Base-by-base conservation (phyloP, 1,140 invertebrate genomes). In the Tribolium castaneum region DNA sequence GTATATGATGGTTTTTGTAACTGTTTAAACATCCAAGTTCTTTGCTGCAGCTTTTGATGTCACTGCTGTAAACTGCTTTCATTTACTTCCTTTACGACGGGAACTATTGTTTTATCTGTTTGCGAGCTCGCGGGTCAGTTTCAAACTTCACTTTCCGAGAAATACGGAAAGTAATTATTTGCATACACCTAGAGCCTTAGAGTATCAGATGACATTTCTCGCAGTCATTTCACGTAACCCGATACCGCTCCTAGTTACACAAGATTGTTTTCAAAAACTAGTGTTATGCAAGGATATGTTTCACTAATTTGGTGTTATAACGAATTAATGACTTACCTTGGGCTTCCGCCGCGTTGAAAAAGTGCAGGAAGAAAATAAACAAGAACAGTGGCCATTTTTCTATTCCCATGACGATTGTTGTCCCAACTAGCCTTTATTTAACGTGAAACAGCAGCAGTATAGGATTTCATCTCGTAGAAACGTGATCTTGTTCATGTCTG, bases 341-440 rank as follows among this genome's bases (percentile, higher is more conserved):
- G 10, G 70, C 70, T n/a, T 51, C 22, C 6, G 39, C 16, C 5
- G 22, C 10, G 39, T 72, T 50, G 50, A 72, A 39, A 50, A 72
- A 10, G 14, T 25, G 70, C 14, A 49, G 39, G 12, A 34, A 3
- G n/a, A 72, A 72, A 72, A 72, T 72, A 72, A 72, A 50, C 70
- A 72, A 72, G 70, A 72, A 25, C 14, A 72, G 50, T 50, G 70
- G 70, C 70, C 70, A 72, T 72, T 72, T 72, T 72, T 72, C 70
- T 52, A 72, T 52, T 72, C 70, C 70, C 70, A 72, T 72, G 70
- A 72, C 70, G 70, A 72, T 72, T 50, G 70, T 72, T 72, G 39
- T 72, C 50, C 70, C 70, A 72, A 52, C 70, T 72, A 72, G 9
- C 70, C 70, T 72, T 72, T 72, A 72, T 72, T 72, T 50, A 72